These are phyloP conservation scores for Neuroscelio doddi DNA, from an alignment of 2,888 invertebrate species.

Conservation along the genomic window DNA sequence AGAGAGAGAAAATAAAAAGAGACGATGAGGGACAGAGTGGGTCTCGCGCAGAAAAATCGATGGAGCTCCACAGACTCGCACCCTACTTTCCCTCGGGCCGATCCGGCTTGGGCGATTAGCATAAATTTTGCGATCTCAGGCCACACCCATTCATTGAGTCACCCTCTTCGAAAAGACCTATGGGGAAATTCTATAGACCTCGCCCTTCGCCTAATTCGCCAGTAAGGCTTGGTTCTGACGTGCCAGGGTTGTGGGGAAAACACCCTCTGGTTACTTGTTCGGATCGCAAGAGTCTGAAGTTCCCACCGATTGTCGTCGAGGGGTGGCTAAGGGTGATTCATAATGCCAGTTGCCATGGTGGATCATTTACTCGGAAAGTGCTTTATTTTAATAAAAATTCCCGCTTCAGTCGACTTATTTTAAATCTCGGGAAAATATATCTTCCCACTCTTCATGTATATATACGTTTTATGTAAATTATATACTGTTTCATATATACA, in stretches of 20 bases:
- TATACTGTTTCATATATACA: too few species aligned
- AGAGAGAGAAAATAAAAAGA: conserved; percentile 23
- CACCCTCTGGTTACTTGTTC: conserved; percentile 6
- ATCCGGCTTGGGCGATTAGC: conserved; percentile 54
- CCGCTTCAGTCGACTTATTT: too few species aligned
- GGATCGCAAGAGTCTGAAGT: conserved; percentile 1
- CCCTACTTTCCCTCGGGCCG: conserved; percentile 46
- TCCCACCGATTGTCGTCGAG: neutral
- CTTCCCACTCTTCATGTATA: too few species aligned
- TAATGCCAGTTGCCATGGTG: conserved; percentile 10
- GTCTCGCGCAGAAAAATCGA: conserved; percentile 65
- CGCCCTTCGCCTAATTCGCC: conserved; percentile 41
- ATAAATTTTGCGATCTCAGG: conserved; percentile 54
- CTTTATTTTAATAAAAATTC: too few species aligned
- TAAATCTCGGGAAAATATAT: too few species aligned
- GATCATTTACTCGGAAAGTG: neutral
- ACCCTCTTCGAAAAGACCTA: conserved; percentile 51
- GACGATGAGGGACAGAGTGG: conserved; percentile 36
- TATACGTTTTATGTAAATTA: too few species aligned
- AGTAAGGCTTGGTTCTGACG: conserved; percentile 48
- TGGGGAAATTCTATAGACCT: conserved; percentile 42
- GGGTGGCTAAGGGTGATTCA: conserved; percentile 13
- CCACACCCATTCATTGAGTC: conserved; percentile 56
- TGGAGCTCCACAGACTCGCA: conserved; percentile 59
- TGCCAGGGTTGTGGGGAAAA: conserved; percentile 11